Base-by-base conservation (phyloP, 2,113 vertebrate species). In the Ameiurus melas region DNA sequence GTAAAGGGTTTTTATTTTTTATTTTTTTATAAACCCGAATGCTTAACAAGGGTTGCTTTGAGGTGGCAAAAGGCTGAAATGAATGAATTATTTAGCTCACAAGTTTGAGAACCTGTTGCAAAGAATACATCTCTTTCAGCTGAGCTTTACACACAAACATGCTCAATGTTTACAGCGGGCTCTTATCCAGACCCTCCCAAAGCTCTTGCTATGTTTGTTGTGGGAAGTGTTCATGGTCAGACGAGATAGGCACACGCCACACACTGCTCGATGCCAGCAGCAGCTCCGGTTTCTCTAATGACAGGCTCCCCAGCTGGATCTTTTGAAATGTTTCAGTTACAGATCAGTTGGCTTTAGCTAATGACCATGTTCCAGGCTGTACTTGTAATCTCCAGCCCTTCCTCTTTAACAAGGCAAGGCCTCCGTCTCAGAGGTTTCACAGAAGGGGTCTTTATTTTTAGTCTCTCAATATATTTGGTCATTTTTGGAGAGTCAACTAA, bases 241-340 rank as follows among this genome's bases (percentile, higher is more conserved):
- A 81, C 39, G 82, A 86, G 68, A 85, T 39, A 27, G 53, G 51
- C 79, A 60, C 71, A 47, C 2, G 79, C 84, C 86, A 62, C 78
- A 87, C 85, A 47, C 78, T 36, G 62, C 83, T 83, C 75, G 64
- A 83, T 82, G 77, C 86, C 82, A 53, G 58, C 75, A 39, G 68
- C 81, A 85, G 90, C 86, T 79, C 58, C 39, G 36, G 86, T 84
- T 84, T 85, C 68, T 62, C 64, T 91, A 91, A 91, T 91, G 66
- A 89, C 70, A 70, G 88, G 53, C 87, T 91, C 12, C 78, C 25
- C 85, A 78, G 71, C 81, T 89, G 73, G 78, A 53, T 58, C 88
- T 85, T 53, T 68, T 75, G 27, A 47, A 83, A 83, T 51, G 79
- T 27, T 70, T 64, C 36, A 58, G 77, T 81, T 87, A 36, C 70